Percentiles rank a stretch among this genome's conserved stretches.
phyloP scores from a whole-genome alignment of 2,113 vertebrate species.

The Plecturocebus donacophilus region DNA sequence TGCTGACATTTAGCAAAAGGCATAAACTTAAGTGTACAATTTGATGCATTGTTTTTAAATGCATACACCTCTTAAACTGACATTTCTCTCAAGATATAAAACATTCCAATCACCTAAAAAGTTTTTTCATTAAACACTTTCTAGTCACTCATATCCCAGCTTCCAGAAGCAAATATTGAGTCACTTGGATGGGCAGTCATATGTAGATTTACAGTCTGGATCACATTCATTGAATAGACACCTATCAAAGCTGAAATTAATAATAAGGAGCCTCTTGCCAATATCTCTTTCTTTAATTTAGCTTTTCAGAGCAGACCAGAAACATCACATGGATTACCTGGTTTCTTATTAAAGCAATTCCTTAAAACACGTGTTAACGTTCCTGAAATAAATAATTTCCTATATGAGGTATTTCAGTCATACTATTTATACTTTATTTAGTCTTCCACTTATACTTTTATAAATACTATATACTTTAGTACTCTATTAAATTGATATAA shows the following conservation, averaged over 20 bases:
- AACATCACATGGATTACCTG: background rate
- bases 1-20: background rate
- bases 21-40: background rate
- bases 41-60: background rate
- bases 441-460: too few species aligned
- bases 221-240: background rate
- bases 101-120: background rate
- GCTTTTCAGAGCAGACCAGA: background rate
- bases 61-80: background rate
- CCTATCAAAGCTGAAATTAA: background rate
- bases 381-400: background rate
- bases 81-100: background rate
- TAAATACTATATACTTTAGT: background rate
- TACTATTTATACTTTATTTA: background rate
- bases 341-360: background rate
- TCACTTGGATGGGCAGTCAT: background rate
- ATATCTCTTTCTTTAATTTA: background rate
- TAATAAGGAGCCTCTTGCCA: background rate
- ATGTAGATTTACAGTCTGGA: background rate
- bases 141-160: background rate
- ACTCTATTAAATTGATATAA: background rate
- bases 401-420: background rate
- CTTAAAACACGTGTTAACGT: background rate
- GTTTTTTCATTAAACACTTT: background rate
- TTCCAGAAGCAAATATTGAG: background rate